Percentiles rank a stretch among this genome's conserved stretches.
Evolutionary conservation across 2,113 vertebrate species (phyloP).

Genomic region (Climacteris rufus): DNA sequence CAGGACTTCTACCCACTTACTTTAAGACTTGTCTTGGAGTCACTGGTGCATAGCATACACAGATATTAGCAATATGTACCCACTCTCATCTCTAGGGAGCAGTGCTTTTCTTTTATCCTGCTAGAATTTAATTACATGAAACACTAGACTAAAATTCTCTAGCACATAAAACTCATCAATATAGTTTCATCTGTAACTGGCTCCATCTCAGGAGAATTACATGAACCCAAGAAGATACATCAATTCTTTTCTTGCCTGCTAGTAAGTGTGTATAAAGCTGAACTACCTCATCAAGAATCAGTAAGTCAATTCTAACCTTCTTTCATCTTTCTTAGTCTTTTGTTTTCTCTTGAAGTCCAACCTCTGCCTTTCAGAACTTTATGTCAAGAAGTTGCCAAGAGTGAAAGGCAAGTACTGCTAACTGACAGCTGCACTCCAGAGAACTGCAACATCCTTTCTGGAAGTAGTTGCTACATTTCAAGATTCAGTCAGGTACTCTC

Average conservation of each 20-base stretch:
- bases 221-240: neutral
- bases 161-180: neutral
- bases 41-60: neutral
- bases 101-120: neutral
- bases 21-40: neutral
- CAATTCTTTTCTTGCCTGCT: neutral
- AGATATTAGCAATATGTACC: neutral
- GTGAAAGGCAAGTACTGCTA: neutral
- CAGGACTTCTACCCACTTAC: neutral
- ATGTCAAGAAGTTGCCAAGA: neutral
- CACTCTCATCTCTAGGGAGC: neutral
- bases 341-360: neutral
- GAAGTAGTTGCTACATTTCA: neutral
- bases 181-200: neutral
- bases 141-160: neutral
- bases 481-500: neutral
- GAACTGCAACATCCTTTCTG: neutral
- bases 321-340: neutral
- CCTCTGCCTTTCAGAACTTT: neutral
- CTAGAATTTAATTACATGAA: constrained; percentile 25
- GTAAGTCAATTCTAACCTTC: neutral
- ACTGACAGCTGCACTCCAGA: constrained; percentile 23
- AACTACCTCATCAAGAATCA: neutral
- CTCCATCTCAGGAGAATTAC: constrained; percentile 8
- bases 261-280: neutral